These are phyloP conservation scores for Eremobia ochroleuca DNA, from an alignment of 2,888 invertebrate species.

Conservation along the genomic window DNA sequence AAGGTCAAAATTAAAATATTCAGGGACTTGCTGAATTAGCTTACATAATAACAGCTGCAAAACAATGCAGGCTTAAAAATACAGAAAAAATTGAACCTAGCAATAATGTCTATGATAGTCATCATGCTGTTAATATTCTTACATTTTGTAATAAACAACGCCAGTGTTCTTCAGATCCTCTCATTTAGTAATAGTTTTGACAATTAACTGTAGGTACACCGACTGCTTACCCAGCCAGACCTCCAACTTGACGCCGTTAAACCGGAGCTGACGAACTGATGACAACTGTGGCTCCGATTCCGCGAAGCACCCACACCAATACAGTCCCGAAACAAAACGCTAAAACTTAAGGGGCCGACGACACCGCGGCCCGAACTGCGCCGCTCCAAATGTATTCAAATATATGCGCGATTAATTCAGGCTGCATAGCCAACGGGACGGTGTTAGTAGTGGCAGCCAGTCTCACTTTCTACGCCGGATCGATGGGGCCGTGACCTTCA, in stretches of 20 bases:
- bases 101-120: background rate
- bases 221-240: conserved; percentile 6
- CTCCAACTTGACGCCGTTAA: background rate
- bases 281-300: conserved; percentile 35
- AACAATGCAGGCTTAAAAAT: background rate
- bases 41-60: background rate
- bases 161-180: background rate
- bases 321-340: conserved; percentile 82
- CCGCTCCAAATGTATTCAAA: conserved; percentile 89
- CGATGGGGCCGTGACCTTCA: conserved; percentile 91
- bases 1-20: conserved; percentile 42
- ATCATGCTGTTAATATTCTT: background rate
- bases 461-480: conserved; percentile 91
- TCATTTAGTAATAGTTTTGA: background rate
- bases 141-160: background rate
- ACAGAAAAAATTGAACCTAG: background rate
- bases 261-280: conserved; percentile 32
- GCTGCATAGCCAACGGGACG: conserved; percentile 91
- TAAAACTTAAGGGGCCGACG: conserved; percentile 90
- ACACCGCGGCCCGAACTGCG: conserved; percentile 86
- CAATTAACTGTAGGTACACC: background rate
- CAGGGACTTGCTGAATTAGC: conserved; percentile 10
- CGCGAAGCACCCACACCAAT: conserved; percentile 52
- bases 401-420: conserved; percentile 92
- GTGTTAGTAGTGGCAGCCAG: conserved; percentile 91